Conservation (phyloP, 35 echinoderm and acorn worm genomes). For the Amphiura filiformis region DNA sequence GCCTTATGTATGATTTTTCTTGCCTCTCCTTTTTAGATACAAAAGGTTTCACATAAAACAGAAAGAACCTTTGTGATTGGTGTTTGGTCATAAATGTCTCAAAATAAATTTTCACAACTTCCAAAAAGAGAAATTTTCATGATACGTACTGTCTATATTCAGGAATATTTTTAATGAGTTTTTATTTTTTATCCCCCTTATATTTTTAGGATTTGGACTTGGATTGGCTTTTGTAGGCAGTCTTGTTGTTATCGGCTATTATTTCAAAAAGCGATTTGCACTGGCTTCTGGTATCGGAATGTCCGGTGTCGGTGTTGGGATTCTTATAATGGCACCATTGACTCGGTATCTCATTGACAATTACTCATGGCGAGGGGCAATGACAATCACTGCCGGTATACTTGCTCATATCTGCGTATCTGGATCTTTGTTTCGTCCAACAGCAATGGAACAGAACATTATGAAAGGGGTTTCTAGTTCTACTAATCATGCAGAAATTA, state of each 20-base stretch:
- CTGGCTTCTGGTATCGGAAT: conserved; percentile 48
- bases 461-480: neutral
- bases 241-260: conserved; percentile 17
- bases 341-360: conserved; percentile 26
- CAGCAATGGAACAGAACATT: neutral
- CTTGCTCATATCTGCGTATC: neutral
- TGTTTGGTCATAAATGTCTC: no score
- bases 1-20: no score
- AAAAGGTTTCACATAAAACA: no score
- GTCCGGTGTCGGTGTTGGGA: conserved; percentile 53
- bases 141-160: no score
- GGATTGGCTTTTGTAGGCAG: conserved; percentile 36
- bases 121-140: no score
- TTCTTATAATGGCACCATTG: conserved; percentile 44
- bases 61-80: no score
- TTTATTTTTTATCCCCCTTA: neutral
- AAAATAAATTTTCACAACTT: no score
- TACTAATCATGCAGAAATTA: neutral
- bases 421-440: neutral
- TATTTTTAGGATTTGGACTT: conserved; percentile 42
- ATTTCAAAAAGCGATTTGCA: conserved; percentile 51
- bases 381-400: conserved; percentile 34
- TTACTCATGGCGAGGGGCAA: conserved; percentile 51
- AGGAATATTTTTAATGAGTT: no score
- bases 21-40: no score